phyloP scores from a whole-genome alignment of 2,888 invertebrate species.

The Noctuana brunneofusca region DNA sequence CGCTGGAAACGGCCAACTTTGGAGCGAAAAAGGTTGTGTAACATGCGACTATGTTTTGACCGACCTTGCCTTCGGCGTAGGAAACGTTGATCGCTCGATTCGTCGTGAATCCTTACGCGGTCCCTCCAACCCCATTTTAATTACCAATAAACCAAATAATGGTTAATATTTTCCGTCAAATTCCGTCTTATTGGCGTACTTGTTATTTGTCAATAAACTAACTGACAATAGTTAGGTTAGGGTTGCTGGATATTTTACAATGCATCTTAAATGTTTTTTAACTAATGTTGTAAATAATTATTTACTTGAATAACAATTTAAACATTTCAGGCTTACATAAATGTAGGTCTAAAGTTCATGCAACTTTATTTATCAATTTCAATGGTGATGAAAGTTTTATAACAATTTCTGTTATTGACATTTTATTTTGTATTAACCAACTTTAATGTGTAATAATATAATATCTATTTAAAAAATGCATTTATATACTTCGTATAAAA shows the following conservation, averaged over 20 bases:
- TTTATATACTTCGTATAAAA: too few species aligned
- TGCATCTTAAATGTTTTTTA: neutral
- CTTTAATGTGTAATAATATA: too few species aligned
- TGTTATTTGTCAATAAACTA: constrained; percentile 46
- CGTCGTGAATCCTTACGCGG: constrained; percentile 26
- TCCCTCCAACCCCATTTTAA: constrained; percentile 18
- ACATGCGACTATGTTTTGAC: constrained; percentile 61
- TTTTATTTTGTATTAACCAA: too few species aligned
- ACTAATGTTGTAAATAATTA: neutral
- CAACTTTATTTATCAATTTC: too few species aligned
- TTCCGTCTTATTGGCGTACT: constrained; percentile 37
- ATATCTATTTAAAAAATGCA: too few species aligned
- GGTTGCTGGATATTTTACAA: constrained; percentile 4
- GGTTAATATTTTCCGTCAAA: constrained; percentile 23
- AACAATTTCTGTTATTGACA: too few species aligned
- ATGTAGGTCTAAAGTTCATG: constrained; percentile 1
- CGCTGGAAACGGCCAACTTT: constrained; percentile 39
- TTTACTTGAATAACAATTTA: neutral
- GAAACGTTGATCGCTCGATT: constrained; percentile 44
- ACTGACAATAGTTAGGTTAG: constrained; percentile 36
- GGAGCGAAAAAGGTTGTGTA: constrained; percentile 65
- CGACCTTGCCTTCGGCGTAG: constrained; percentile 54
- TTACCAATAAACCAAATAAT: neutral
- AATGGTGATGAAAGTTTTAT: too few species aligned
- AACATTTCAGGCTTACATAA: neutral